Evolutionary conservation across 1,140 invertebrate genomes (phyloP).

Genomic region (Myzus persicae): DNA sequence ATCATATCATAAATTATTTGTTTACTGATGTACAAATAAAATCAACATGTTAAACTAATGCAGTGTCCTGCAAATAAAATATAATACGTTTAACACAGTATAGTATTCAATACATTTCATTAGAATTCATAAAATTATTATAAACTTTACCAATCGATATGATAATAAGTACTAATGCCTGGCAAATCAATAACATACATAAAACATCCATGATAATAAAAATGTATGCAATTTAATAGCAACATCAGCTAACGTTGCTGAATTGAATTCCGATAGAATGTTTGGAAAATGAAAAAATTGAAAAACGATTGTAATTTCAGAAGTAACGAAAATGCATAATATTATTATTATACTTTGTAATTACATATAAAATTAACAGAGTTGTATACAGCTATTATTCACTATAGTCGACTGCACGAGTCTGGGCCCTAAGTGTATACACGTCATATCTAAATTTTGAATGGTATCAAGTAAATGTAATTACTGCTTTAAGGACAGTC

Average conservation of each 20-base stretch:
- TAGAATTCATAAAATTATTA: neutral
- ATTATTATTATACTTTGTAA: neutral
- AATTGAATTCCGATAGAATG: neutral
- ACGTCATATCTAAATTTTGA: neutral
- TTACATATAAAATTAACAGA: neutral
- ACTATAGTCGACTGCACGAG: neutral
- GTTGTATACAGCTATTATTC: neutral
- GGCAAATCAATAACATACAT: neutral
- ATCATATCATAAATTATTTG: neutral
- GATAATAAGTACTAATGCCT: neutral
- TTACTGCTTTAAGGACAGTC: neutral
- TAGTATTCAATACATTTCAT: neutral
- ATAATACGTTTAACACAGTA: too few relatives aligned
- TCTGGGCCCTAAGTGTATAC: neutral
- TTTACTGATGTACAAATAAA: neutral
- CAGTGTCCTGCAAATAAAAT: too few relatives aligned
- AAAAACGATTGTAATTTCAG: neutral
- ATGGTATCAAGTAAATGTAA: neutral
- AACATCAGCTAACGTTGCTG: neutral
- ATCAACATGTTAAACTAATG: too few relatives aligned
- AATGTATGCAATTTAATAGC: neutral
- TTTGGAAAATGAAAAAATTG: neutral
- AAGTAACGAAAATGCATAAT: neutral
- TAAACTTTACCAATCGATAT: too few relatives aligned
- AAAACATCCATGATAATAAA: neutral